These are phyloP conservation scores for Timema cristinae DNA, from an alignment of 2,888 invertebrate species.

Conservation along the genomic window DNA sequence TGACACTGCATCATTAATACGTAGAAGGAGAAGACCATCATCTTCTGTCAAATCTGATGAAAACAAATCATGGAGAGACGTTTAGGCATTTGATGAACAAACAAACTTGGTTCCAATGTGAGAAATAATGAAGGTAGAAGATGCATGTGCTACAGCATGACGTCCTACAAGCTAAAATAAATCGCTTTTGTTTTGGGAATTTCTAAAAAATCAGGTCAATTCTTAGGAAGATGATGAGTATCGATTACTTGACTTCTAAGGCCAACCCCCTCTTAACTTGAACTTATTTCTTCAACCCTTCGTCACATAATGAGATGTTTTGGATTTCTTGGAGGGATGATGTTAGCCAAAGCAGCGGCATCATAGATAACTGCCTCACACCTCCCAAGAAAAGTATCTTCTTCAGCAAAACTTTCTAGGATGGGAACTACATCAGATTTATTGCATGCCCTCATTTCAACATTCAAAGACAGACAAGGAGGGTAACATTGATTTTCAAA, in stretches of 20 bases:
- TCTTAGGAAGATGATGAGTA: neutral
- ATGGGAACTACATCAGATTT: too few species aligned
- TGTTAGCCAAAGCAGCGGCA: neutral
- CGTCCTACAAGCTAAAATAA: neutral
- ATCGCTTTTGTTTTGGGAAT: neutral
- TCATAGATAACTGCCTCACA: neutral
- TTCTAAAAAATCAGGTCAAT: slow-evolving; percentile 1
- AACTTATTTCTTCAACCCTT: neutral
- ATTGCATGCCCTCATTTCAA: too few species aligned
- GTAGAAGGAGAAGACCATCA: neutral
- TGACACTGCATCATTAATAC: too few species aligned
- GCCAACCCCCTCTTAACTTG: neutral
- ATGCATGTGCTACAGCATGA: neutral
- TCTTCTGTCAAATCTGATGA: neutral
- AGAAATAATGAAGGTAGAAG: neutral
- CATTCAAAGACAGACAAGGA: too few species aligned
- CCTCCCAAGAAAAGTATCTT: neutral
- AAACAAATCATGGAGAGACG: neutral
- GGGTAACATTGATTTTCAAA: too few species aligned
- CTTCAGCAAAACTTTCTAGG: neutral
- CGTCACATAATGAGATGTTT: neutral
- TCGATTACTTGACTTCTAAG: neutral
- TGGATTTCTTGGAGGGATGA: neutral
- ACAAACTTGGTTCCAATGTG: neutral
- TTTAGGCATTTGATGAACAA: neutral